Evolutionary conservation across 2,888 invertebrate species (phyloP).

Genomic region (Phragmatobia fuliginosa): DNA sequence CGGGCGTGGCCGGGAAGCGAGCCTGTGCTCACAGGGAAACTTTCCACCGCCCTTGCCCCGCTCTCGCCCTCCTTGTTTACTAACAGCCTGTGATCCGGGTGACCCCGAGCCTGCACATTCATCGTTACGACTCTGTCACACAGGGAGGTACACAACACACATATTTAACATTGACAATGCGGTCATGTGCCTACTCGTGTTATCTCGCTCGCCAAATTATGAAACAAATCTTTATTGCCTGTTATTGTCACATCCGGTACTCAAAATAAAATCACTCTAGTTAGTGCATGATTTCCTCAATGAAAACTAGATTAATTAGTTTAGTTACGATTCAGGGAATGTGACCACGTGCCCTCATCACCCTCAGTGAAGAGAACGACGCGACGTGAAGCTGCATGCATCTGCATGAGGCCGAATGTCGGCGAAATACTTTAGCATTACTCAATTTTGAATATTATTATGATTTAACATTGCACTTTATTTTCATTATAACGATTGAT

Average conservation of each 20-base stretch:
- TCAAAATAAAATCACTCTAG: neutral
- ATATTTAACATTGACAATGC: neutral
- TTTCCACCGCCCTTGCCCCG: slow-evolving; percentile 38
- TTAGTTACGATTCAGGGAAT: neutral
- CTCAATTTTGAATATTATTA: neutral
- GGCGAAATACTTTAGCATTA: neutral
- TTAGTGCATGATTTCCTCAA: neutral
- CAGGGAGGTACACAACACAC: neutral
- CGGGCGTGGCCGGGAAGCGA: slow-evolving; percentile 28
- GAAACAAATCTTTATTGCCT: neutral
- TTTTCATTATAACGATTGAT: too few species aligned
- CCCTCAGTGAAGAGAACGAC: neutral
- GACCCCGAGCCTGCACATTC: neutral
- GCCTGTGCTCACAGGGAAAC: slow-evolving; percentile 26
- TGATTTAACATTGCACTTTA: too few species aligned
- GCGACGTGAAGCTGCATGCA: too few species aligned
- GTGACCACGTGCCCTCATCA: neutral
- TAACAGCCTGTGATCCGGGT: slow-evolving; percentile 41
- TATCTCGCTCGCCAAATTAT: neutral
- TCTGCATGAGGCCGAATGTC: neutral
- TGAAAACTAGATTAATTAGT: neutral
- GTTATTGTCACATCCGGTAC: neutral
- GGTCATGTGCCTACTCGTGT: neutral
- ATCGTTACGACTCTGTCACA: neutral
- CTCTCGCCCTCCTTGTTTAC: slow-evolving; percentile 41